Base-by-base conservation (phyloP, 2,113 vertebrate species). In the Coryphaenoides rupestris region DNA sequence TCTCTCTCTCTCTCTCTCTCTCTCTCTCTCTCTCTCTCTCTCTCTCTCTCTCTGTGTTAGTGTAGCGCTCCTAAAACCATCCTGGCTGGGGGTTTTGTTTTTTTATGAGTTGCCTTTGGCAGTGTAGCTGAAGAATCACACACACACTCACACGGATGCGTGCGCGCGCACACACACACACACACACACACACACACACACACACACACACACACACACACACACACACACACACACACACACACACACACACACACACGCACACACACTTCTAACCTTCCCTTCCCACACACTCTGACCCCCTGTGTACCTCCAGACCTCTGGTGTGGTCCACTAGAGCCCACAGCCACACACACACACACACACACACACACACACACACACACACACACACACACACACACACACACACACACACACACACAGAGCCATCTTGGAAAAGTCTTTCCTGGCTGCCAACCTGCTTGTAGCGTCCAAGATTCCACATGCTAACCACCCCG, bases 371-470 rank as follows among this genome's bases (percentile, higher is more conserved):
- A 59, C 73, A 74, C 74, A 83, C 64, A 75, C 68, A 73, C 24
- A 26, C 24, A 26, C 24, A 60, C 63, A 73, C 63, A 68, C 17
- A 60, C 63, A 71, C 70, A 72, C 78, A 59, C 73, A 74, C 74
- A 83, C 64, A 75, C 66, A 73, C 24, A 26, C 24, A 26, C 24
- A 60, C 63, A 73, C 70, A 72, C 78, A 59, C 73, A 74, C 74
- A 83, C 64, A 75, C 68, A 73, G 66, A 78, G 59, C 73, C 79
- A 79, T 81, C 82, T 81, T 78, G 78, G 74, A 86, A 85, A 69
- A 80, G 81, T 52, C 61, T 88, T 83, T 88, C 85, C 86, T 90
- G 86, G 89, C 86, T 76, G 67, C 69, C 58, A 70, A 70, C 66
- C 65, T 63, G 46, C 40, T 40, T 62, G 28, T 58, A 19, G 64